Conservation (phyloP, 2,888 invertebrate genomes). For the Hermaeophaga mercurialis region DNA sequence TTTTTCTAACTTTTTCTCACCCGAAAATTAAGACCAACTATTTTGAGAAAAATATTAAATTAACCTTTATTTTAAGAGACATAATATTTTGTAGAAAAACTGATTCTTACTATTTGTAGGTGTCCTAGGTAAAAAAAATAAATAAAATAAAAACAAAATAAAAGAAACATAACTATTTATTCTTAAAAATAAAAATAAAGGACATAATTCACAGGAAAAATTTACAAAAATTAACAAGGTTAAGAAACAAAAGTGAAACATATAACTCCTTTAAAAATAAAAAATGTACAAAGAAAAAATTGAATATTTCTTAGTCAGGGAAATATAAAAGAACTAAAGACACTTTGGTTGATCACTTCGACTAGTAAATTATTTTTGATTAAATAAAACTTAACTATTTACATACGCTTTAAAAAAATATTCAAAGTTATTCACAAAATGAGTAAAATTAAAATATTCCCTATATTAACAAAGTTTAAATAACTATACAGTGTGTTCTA, state of each 20-base stretch:
- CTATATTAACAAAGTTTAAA: conserved; percentile 15
- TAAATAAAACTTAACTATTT: conserved; percentile 40
- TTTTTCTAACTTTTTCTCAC: no score
- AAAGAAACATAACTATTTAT: conserved; percentile 43
- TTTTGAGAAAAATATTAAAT: no score
- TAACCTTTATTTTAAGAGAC: no score
- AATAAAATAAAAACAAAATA: conserved; percentile 36
- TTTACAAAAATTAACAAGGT: conserved; percentile 40
- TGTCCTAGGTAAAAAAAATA: conserved; percentile 19
- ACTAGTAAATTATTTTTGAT: conserved; percentile 52
- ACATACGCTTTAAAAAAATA: conserved; percentile 22
- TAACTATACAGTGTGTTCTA: neutral
- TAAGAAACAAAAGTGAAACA: conserved; percentile 30
- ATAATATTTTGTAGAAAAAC: no score
- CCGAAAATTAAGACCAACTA: no score
- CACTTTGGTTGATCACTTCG: conserved; percentile 58
- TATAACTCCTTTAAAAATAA: conserved; percentile 33
- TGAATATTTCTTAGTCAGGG: conserved; percentile 35
- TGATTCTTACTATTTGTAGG: conserved; percentile 24
- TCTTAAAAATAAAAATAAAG: conserved; percentile 41
- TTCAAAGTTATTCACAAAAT: conserved; percentile 3
- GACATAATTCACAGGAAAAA: conserved; percentile 33
- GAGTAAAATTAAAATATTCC: neutral
- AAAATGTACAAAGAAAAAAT: conserved; percentile 31
- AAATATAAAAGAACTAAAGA: conserved; percentile 39